A percentile compares a stretch with the other conserved stretches of the same genome.
These are phyloP conservation scores for Stramonita haemastoma DNA, from an alignment of 2,888 invertebrate species.

Conservation along the genomic window DNA sequence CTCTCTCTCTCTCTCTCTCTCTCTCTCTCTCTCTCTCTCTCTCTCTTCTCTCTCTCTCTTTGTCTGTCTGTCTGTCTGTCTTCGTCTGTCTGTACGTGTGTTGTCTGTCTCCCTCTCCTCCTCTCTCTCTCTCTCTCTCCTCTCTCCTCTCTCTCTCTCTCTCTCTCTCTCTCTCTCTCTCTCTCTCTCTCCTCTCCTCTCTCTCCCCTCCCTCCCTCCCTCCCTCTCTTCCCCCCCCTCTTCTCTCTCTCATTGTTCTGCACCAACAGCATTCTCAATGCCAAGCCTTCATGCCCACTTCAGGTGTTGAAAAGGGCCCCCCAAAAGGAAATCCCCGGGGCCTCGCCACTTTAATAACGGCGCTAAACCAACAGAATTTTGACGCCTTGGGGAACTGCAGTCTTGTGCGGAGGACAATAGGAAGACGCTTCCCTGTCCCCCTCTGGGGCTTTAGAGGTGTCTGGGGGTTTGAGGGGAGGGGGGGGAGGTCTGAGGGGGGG, in stretches of 20 bases:
- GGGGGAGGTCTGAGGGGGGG: not conserved
- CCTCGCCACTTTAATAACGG: not conserved
- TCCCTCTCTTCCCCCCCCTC: not conserved
- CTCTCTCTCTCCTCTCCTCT: not conserved
- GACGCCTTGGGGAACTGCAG: not conserved
- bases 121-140: too few relatives aligned
- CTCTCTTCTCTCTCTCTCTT: too few relatives aligned
- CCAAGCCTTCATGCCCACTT: not conserved
- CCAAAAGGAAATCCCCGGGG: not conserved
- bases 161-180: not conserved
- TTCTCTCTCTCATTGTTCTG: too few relatives aligned
- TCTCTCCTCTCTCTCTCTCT: too few relatives aligned
- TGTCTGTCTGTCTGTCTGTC: too few relatives aligned
- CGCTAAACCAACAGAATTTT: constrained; percentile 12
- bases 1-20: too few relatives aligned
- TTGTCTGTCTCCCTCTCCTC: too few relatives aligned
- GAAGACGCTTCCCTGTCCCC: not conserved
- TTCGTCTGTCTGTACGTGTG: too few relatives aligned
- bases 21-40: too few relatives aligned
- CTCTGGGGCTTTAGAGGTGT: not conserved
- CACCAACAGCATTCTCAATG: not conserved
- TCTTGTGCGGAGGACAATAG: not conserved
- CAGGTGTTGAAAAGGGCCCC: not conserved
- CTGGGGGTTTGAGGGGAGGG: not conserved
- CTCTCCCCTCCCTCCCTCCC: not conserved